Base-by-base conservation (phyloP, 2,888 invertebrate genomes). In the Tolmerus cingulatus region DNA sequence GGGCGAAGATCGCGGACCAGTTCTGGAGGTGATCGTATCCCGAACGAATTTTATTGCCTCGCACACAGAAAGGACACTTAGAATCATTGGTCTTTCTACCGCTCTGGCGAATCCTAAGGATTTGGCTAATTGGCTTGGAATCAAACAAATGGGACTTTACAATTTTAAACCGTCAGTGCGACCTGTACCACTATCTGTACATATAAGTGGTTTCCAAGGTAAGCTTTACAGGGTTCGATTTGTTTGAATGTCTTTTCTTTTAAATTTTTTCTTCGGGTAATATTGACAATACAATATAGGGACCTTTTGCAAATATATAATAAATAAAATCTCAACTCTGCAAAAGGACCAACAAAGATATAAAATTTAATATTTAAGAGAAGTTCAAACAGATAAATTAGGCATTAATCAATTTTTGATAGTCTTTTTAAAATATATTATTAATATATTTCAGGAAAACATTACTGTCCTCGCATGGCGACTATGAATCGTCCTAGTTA, bases 401-500 rank as follows among this genome's bases (percentile, higher is more conserved):
- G 8, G 8, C 2, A 8, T 40, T 40, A 40, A 40, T 40, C 9
- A 7, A 43, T 14, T 43, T 43, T 9, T 3, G 12, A 40, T 74
- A 30, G 37, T 76, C 5, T 30, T 37, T 2, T 77, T 37, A 34
- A 77, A 77, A 16, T 12, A 77, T 5, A 27, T 74, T 8, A 7
- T 7, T 27, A 30, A 30, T 16, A 34, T 76, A 34, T 76, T 76
- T 76, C 23, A 78, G 78, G 81, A 14, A 97, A 99, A 89, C 98
- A 99, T 92, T 99, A 99, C 93, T 99, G 99, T 91, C 99, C 99
- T 0, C 95, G 99, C 79, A 99, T 99, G 99, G 96, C 98, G 88
- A 97, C 98, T 0, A 99, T 99, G 99, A 99, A 99, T 93, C 97
- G 98, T 90, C 99, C 99, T 0, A 96, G 98, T 0, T 99, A 97